These are phyloP conservation scores for Macropis europaea DNA, from an alignment of 2,888 invertebrate genomes.

Conservation along the genomic window DNA sequence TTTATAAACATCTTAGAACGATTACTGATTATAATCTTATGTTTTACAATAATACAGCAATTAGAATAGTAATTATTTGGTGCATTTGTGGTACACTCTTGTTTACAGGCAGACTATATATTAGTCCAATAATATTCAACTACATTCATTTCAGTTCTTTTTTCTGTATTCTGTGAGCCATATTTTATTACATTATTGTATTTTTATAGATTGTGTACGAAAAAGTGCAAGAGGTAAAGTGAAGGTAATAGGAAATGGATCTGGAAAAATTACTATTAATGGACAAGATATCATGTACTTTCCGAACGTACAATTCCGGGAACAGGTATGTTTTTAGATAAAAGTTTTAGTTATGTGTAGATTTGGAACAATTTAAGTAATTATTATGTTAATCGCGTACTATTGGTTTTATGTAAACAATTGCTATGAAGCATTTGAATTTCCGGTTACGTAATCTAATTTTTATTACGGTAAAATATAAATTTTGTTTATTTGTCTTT, in stretches of 20 bases:
- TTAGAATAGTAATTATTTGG: too few relatives aligned
- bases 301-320: constrained; percentile 84
- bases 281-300: constrained; percentile 90
- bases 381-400: too few relatives aligned
- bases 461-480: too few relatives aligned
- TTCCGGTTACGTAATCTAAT: too few relatives aligned
- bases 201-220: constrained; percentile 84
- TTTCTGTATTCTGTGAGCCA: too few relatives aligned
- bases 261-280: constrained; percentile 91
- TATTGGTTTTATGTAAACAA: too few relatives aligned
- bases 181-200: background rate
- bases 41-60: too few relatives aligned
- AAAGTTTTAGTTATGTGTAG: too few relatives aligned
- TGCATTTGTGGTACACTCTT: too few relatives aligned
- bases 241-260: constrained; percentile 90
- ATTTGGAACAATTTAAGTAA: background rate
- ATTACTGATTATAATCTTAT: background rate
- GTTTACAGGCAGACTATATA: background rate
- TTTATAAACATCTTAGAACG: background rate
- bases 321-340: constrained; percentile 84
- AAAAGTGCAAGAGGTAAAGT: constrained; percentile 89
- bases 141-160: background rate
- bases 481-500: background rate
- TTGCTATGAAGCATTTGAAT: too few relatives aligned
- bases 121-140: background rate